Evolutionary conservation across 2,888 invertebrate species (phyloP).

Genomic region (Loripinus fragilis): DNA sequence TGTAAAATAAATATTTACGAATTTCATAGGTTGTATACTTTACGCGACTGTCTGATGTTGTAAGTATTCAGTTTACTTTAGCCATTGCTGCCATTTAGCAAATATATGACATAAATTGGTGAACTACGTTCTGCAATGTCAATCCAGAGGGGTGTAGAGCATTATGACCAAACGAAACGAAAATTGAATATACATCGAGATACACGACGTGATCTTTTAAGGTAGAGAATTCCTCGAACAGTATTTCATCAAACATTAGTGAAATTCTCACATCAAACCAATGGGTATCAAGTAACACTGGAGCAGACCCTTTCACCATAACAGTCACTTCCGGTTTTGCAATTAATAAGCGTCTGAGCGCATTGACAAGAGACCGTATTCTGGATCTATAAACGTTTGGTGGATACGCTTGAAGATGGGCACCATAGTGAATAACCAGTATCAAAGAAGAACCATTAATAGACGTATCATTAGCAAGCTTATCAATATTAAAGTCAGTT

Average conservation of each 20-base stretch:
- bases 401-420: conserved; percentile 5
- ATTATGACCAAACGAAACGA: background rate
- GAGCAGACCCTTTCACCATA: background rate
- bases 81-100: background rate
- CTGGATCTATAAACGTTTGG: conserved; percentile 7
- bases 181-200: conserved; percentile 4
- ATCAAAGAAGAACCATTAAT: background rate
- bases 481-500: background rate
- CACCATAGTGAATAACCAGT: background rate
- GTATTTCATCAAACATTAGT: background rate
- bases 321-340: background rate
- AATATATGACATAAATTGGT: background rate
- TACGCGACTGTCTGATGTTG: too few species aligned
- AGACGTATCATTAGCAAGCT: background rate
- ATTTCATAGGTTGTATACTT: too few species aligned
- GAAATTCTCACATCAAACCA: conserved; percentile 11
- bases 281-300: background rate
- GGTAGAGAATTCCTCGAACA: background rate
- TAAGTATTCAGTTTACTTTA: too few species aligned
- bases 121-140: background rate
- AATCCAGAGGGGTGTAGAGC: background rate
- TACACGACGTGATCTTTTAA: background rate
- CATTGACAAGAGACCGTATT: background rate
- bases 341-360: background rate
- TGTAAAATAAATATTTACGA: too few species aligned